phyloP scores from a whole-genome alignment of 23 tunicate genomes.

The Trididemnum nubilum region DNA sequence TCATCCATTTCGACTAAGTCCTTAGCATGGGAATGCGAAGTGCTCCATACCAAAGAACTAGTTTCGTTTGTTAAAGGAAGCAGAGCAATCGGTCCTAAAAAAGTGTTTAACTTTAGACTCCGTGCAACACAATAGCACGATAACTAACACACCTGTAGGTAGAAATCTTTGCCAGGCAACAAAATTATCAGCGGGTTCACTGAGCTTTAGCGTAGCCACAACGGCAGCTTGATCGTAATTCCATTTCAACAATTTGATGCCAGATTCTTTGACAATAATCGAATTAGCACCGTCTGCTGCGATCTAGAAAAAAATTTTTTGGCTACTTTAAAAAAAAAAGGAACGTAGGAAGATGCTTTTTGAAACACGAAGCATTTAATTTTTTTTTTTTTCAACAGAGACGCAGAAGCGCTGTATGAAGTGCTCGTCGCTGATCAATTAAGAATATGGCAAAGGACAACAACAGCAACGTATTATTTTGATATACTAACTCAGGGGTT shows the following conservation, averaged over 20 bases:
- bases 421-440: too few species aligned
- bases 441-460: too few species aligned
- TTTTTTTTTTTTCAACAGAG: too few species aligned
- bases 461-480: too few species aligned
- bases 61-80: conserved; percentile 62
- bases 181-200: conserved; percentile 51
- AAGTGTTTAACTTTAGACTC: too few species aligned
- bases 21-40: conserved; percentile 67
- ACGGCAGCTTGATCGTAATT: conserved; percentile 69
- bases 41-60: conserved; percentile 88
- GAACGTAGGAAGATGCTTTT: not conserved
- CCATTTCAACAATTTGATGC: conserved; percentile 33
- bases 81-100: conserved; percentile 89
- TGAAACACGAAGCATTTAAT: too few species aligned
- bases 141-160: conserved; percentile 55
- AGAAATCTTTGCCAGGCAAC: conserved; percentile 94
- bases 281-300: conserved; percentile 94
- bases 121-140: not conserved
- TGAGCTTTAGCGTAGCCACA: conserved; percentile 65
- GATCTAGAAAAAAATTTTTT: conserved; percentile 54
- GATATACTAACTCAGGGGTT: too few species aligned
- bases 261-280: conserved; percentile 31
- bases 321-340: not conserved
- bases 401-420: too few species aligned
- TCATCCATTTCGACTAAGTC: conserved; percentile 26